Evolutionary conservation across 2,797 vertebrate species (phyloP), one percentile per base, ranked within the genome.

Genomic region (Crocodylus rhombifer): DNA sequence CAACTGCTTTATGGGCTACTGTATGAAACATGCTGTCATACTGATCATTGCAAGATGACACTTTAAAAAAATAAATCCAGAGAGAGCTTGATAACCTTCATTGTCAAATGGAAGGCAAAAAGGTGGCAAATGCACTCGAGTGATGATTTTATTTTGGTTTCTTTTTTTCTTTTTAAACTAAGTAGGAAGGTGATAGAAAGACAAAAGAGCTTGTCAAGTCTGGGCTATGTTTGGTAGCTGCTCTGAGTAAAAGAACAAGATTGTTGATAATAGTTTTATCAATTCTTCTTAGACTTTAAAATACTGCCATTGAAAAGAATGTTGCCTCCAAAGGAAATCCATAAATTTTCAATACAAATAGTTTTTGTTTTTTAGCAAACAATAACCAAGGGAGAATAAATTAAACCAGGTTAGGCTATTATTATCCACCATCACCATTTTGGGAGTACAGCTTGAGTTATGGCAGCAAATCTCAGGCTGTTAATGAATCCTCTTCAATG

Each of bases 31-130:
- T 30, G 63, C 64, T 85, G 65, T 96, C 91, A 92, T 73, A 94
- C 71, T 83, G 62, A 96, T 96, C 73, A 23, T 21, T 91, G 80
- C 30, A 87, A 89, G 76, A 93, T 92, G 91, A 95, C 88, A 94
- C 60, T 74, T 85, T 17, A 62, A 94, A 92, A 87, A 87, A 90
- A 93, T 58, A 88, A 95, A 96, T 90, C 80, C n/a, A 51, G 58
- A 55, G 86, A 82, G 60, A 88, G 8, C 1, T 0, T 82, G 86
- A 91, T 91, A 94, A 89, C 88, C 83, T 96, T 95, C 74, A 51
- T 81, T 89, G 90, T 96, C 91, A 96, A 95, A 88, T 28, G 30
- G 65, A 91, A 94, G 84, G 65, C 21, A 94, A 86, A 97, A 94
- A 93, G 26, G 58, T 5, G 5, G 85, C 17, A 84, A 91, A 73